phyloP scores from a whole-genome alignment of 2,797 vertebrate species.

The Oreochromis grahami region DNA sequence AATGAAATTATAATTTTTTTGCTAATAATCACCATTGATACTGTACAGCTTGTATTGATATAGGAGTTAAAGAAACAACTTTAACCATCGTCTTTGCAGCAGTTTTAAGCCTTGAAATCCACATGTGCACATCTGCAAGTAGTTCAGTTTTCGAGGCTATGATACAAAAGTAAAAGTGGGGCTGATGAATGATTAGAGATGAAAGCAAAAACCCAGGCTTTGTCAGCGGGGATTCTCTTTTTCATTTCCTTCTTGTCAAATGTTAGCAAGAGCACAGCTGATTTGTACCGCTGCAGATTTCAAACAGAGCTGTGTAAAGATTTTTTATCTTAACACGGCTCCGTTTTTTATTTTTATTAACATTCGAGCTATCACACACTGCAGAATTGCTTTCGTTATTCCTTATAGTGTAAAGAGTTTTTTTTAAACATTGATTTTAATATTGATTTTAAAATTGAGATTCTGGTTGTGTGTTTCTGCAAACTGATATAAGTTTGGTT shows the following conservation, averaged over 20 bases:
- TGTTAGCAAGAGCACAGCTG: slow-evolving; percentile 12
- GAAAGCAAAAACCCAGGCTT: slow-evolving; percentile 22
- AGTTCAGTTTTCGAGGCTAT: neutral
- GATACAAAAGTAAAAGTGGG: neutral
- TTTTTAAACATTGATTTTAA: neutral
- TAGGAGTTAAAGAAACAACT: neutral
- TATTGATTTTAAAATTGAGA: neutral
- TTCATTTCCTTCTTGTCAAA: slow-evolving; percentile 45
- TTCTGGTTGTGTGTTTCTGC: neutral
- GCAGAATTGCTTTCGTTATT: neutral
- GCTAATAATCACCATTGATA: neutral
- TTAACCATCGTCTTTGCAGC: neutral
- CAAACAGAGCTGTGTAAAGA: neutral
- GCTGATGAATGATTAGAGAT: slow-evolving; percentile 33
- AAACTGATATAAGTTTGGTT: neutral
- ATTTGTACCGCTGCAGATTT: slow-evolving; percentile 9
- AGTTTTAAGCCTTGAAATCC: neutral
- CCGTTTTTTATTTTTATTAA: neutral
- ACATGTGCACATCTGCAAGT: slow-evolving; percentile 5
- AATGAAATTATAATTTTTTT: neutral
- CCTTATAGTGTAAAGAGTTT: too few relatives aligned
- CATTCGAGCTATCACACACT: neutral
- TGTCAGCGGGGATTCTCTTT: slow-evolving; percentile 36
- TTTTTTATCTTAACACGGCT: neutral
- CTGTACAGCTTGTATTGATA: neutral